Conservation (phyloP, 1,140 invertebrate genomes). For the Drosophila willistoni region DNA sequence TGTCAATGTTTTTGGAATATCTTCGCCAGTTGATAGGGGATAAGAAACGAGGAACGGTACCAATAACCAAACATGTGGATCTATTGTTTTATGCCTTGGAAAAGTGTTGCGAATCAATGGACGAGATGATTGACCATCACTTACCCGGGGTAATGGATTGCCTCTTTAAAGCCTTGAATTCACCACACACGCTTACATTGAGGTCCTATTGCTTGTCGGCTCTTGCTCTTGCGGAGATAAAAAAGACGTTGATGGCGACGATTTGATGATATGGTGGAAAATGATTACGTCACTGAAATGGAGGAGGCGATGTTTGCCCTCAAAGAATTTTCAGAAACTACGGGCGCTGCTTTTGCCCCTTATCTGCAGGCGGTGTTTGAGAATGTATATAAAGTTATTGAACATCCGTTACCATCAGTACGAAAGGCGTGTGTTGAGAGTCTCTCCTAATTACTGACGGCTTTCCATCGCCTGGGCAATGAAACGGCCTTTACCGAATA, state of each 20-base stretch:
- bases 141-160: conserved; percentile 89
- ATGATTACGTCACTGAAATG: conserved; percentile 91
- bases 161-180: conserved; percentile 86
- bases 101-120: conserved; percentile 91
- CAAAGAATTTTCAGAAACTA: conserved; percentile 88
- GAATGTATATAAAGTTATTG: conserved; percentile 88
- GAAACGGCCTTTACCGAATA: conserved; percentile 80
- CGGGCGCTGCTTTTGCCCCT: conserved; percentile 87
- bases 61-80: conserved; percentile 86
- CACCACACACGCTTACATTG: conserved; percentile 85
- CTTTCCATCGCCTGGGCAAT: conserved; percentile 85
- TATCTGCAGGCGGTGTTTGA: conserved; percentile 88
- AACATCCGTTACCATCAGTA: conserved; percentile 89
- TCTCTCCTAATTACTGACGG: conserved; percentile 87
- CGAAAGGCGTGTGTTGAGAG: conserved; percentile 87
- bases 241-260: conserved; percentile 67
- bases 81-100: conserved; percentile 93
- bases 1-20: conserved; percentile 90
- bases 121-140: conserved; percentile 88
- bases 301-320: conserved; percentile 90
- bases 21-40: conserved; percentile 86
- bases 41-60: conserved; percentile 76
- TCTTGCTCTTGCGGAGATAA: conserved; percentile 47
- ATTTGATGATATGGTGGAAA: conserved; percentile 86
- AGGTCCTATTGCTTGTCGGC: conserved; percentile 88